Percentiles rank a stretch among this genome's conserved stretches.
Conservation (phyloP, 2,113 vertebrate genomes). For the Triplophysa dalaica region DNA sequence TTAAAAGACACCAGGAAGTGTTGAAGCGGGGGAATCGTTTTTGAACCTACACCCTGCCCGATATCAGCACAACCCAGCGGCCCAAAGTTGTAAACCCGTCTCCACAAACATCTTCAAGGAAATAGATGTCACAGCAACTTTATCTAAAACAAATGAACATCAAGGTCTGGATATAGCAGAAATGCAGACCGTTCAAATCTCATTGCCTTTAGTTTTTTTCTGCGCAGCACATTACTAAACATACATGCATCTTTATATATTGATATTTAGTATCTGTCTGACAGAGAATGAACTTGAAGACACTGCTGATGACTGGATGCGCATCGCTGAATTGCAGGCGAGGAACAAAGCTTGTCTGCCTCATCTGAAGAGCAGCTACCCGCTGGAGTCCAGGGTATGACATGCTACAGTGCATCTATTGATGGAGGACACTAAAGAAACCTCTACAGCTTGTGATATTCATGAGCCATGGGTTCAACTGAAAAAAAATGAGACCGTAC, state of each 20-base stretch:
- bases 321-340: slow-evolving; percentile 88
- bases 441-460: too few species aligned
- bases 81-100: slow-evolving; percentile 52
- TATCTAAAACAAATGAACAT: slow-evolving; percentile 67
- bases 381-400: slow-evolving; percentile 83
- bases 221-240: neutral
- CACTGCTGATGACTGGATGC: slow-evolving; percentile 84
- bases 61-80: slow-evolving; percentile 65
- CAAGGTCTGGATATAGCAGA: slow-evolving; percentile 84
- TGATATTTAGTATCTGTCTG: neutral
- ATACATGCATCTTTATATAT: neutral
- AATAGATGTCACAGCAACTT: neutral
- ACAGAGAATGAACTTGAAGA: slow-evolving; percentile 86
- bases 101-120: slow-evolving; percentile 70
- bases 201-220: neutral
- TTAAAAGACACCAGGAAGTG: slow-evolving; percentile 73
- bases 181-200: slow-evolving; percentile 64
- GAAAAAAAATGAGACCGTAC: too few species aligned
- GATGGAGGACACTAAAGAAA: neutral
- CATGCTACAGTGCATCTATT: too few species aligned
- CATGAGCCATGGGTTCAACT: too few species aligned
- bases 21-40: slow-evolving; percentile 73
- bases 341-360: slow-evolving; percentile 84
- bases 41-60: slow-evolving; percentile 68
- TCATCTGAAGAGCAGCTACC: slow-evolving; percentile 91